These are phyloP conservation scores for Mohoua ochrocephala DNA, from an alignment of 2,113 vertebrate species.

Conservation along the genomic window DNA sequence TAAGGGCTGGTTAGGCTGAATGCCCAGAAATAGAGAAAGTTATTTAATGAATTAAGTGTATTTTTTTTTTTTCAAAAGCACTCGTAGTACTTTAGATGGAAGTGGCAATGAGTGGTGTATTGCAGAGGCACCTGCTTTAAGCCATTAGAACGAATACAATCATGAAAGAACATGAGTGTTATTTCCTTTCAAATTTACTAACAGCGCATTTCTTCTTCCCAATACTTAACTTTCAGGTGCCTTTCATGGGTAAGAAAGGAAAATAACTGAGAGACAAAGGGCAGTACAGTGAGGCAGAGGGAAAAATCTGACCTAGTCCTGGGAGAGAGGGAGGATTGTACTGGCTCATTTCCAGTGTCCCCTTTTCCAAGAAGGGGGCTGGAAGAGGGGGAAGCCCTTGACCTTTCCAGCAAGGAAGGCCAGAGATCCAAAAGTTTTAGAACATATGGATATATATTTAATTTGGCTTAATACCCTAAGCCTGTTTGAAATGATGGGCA, in stretches of 20 bases:
- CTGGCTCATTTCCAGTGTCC: not conserved
- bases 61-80: not conserved
- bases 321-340: not conserved
- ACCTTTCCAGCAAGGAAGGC: not conserved
- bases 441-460: not conserved
- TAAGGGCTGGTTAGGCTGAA: constrained; percentile 22
- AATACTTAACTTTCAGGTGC: not conserved
- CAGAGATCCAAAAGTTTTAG: not conserved
- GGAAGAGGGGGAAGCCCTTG: not conserved
- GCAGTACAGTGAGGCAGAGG: not conserved
- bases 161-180: not conserved
- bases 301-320: not conserved
- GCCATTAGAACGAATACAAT: not conserved
- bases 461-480: not conserved
- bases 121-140: not conserved
- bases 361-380: not conserved
- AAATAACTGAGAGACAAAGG: not conserved
- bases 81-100: not conserved
- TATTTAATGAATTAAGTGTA: not conserved
- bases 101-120: not conserved
- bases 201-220: not conserved
- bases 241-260: not conserved
- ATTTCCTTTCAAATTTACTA: not conserved
- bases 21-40: constrained; percentile 30
- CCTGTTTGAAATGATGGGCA: not conserved